Base-by-base conservation (phyloP, 2,113 vertebrate genomes). In the Dipodomys ordii region DNA sequence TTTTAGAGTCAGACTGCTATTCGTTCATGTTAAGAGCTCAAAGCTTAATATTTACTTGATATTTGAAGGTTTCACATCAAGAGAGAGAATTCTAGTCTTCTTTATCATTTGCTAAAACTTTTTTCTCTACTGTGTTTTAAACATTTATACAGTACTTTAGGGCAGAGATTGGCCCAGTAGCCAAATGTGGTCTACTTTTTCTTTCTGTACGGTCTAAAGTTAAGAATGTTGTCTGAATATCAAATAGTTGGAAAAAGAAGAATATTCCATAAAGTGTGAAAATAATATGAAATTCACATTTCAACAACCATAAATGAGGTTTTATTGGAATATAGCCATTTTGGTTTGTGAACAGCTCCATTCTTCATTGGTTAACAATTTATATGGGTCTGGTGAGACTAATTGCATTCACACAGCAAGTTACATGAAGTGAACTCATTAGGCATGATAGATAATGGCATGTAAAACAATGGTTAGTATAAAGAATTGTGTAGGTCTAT, bases 51-150 rank as follows among this genome's bases (percentile, higher is more conserved):
- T 64, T 28, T 25, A 53, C 16, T 25, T 76, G 19, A 28, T 64
- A 92, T 68, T 90, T 60, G 28, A 90, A 97, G 32, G 62, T 7
- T 3, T 22, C 18, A 27, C 25, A 77, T 65, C 77, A 67, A 71
- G 69, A 25, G 4, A 77, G 12, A 35, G 62, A 80, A 78, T 27
- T 28, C 25, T 32, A 46, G 6, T 16, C 15, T 53, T 88, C 32
- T 71, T 87, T 76, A 74, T 7, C 11, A 7, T 60, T 82, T 92
- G 62, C 49, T 32, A 15, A 92, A 71, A 87, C 62, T 11, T 44
- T 6, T 80, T 87, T 72, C 1, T 16, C 30, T 77, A 46, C 3
- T 62, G 5, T 62, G 32, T 83, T 81, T 64, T 91, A 65, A 39
- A 49, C 10, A 62, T 82, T 53, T 89, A 28, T 30, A 15, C 0